phyloP scores from a whole-genome alignment of 2,888 invertebrate genomes.

The Agonopterix heracliana region DNA sequence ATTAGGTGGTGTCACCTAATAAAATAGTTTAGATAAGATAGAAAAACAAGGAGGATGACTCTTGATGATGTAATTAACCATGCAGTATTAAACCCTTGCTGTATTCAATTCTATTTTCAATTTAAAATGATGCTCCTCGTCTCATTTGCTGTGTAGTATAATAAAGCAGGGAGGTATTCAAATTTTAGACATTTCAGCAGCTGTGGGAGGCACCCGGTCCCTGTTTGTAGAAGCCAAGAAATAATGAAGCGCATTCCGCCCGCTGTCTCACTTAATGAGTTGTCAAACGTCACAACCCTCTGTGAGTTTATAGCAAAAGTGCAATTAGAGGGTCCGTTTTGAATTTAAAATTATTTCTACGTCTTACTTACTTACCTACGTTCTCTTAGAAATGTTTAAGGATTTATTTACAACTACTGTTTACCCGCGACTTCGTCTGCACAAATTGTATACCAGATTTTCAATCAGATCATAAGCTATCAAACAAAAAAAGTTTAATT shows the following conservation, averaged over 20 bases:
- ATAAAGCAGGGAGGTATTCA: constrained; percentile 16
- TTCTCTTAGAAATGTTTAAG: no score
- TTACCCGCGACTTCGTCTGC: no score
- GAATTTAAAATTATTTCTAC: not conserved
- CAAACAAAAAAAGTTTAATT: no score
- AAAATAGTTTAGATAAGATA: no score
- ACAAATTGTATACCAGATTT: no score
- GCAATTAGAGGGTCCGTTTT: not conserved
- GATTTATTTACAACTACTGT: no score
- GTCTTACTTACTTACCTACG: not conserved
- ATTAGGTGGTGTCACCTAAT: no score
- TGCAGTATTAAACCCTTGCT: no score
- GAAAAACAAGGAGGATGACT: no score
- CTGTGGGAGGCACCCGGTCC: constrained; percentile 24
- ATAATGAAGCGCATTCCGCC: constrained; percentile 44
- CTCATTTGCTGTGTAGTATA: constrained; percentile 2
- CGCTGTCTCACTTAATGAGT: constrained; percentile 40
- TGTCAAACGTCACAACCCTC: constrained; percentile 33
- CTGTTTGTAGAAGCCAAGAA: constrained; percentile 35
- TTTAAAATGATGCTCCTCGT: not conserved
- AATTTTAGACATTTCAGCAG: constrained; percentile 32
- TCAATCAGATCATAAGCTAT: no score
- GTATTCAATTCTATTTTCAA: not conserved
- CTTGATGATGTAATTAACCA: no score
- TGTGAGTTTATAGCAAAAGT: not conserved